These are phyloP conservation scores for Ctenomys sociabilis DNA, from an alignment of 2,113 vertebrate genomes.

Conservation along the genomic window DNA sequence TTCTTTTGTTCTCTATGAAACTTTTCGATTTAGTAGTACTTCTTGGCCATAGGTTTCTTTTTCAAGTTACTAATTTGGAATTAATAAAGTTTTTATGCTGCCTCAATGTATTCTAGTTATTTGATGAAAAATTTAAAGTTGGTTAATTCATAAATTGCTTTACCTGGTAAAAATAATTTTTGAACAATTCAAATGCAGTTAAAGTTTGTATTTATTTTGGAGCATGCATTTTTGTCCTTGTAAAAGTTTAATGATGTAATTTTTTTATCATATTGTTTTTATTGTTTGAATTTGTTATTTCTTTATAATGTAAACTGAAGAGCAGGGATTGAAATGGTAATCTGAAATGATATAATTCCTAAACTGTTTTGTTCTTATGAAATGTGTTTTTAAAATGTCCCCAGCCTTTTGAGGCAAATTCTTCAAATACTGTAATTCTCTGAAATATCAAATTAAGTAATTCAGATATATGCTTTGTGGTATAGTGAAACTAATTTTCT, in stretches of 20 bases:
- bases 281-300: conserved; percentile 28
- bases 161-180: conserved; percentile 34
- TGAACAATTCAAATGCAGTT: neutral
- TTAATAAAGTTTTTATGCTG: conserved; percentile 51
- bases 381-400: conserved; percentile 35
- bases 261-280: neutral
- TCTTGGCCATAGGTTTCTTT: neutral
- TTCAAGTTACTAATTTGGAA: conserved; percentile 52
- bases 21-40: conserved; percentile 47
- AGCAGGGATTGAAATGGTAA: neutral
- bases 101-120: conserved; percentile 33
- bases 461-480: conserved; percentile 38
- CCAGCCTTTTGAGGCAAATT: neutral
- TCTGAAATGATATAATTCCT: neutral
- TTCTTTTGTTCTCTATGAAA: conserved; percentile 35
- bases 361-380: neutral
- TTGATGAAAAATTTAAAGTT: conserved; percentile 64
- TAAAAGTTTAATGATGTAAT: conserved; percentile 53
- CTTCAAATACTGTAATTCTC: conserved; percentile 45
- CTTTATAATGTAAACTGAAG: conserved; percentile 51
- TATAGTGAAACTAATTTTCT: conserved; percentile 46
- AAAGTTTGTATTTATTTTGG: neutral
- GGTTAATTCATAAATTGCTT: conserved; percentile 48
- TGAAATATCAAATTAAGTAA: conserved; percentile 31
- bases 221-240: neutral